phyloP scores from a whole-genome alignment of 92 coral and sea anemone genomes.

The Isaurus tuberculatus region DNA sequence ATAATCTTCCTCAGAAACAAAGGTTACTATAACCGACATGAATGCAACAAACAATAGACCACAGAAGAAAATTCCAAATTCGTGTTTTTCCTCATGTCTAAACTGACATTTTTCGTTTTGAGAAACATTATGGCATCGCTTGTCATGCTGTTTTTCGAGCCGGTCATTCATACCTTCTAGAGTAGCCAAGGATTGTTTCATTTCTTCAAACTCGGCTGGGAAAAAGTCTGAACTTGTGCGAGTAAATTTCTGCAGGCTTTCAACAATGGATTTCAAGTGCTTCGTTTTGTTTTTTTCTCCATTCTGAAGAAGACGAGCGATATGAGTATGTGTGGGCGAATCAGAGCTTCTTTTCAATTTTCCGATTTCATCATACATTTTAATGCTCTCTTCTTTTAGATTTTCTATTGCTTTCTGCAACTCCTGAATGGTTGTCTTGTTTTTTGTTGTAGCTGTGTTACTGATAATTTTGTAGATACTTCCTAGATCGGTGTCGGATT shows the following conservation, averaged over 20 bases:
- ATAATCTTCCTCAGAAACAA: background rate
- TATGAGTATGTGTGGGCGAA: background rate
- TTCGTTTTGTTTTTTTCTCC: background rate
- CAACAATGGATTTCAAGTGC: background rate
- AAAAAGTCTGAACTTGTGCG: background rate
- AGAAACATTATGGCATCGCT: background rate
- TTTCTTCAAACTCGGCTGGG: constrained; percentile 21
- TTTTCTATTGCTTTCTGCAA: background rate
- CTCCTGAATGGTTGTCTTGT: background rate
- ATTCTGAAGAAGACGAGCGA: background rate
- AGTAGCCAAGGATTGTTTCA: background rate
- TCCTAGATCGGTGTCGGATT: constrained; percentile 11
- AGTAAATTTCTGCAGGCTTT: background rate
- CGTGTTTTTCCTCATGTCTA: background rate
- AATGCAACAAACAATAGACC: constrained; percentile 24
- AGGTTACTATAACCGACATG: constrained; percentile 12
- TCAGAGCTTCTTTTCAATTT: background rate
- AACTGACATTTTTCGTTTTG: background rate
- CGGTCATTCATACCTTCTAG: too few relatives aligned
- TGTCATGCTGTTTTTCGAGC: background rate
- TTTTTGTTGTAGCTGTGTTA: background rate
- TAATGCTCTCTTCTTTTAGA: constrained; percentile 2
- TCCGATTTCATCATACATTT: constrained; percentile 1
- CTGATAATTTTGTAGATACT: background rate
- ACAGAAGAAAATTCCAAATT: constrained; percentile 17